Base-by-base conservation (phyloP, 2,113 vertebrate species). In the Aramus guarauna region DNA sequence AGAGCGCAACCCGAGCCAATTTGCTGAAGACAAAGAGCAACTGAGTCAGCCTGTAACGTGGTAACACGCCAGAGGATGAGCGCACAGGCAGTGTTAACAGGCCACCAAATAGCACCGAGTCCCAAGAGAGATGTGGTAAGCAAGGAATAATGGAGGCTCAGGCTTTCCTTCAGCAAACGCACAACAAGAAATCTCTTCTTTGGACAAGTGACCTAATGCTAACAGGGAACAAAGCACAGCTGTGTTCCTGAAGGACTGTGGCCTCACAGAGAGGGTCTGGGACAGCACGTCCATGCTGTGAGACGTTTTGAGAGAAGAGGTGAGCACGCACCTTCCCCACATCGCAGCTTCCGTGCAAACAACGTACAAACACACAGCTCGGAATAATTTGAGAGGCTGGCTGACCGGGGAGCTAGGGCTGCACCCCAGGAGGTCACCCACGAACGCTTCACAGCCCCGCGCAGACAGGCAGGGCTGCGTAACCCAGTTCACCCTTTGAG, bases 1-100 rank as follows among this genome's bases (percentile, higher is more conserved):
- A 0, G 29, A 4, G 2, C 0, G 0, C 41, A 45, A 16, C 39
- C 50, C n/a, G 52, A 34, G 64, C 16, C 6, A 1, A 18, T 15
- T 68, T 53, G 34, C 63, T 26, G 59, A 91, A 55, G 48, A 60
- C 63, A 30, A 45, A 78, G 78, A 87, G 41, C 0, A 1, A 53
- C 67, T 34, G 84, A 86, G n/a, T 80, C 89, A 94, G 86, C 24
- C 76, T 4, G 2, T 26, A 19, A 9, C 0, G 0, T 2, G 56
- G 26, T 27, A 27, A 30, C 2, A 5, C 0, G 11, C 37, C 55
- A 89, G 58, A 76, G 55, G 60, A 37, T 15, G 68, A 91, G 37
- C 3, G n/a, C 29, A 9, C 26, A 41, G 63, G 60, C 69, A 45
- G 47, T 0, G 0, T 41, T 15, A 13, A 71, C 29, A 74, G 55